Percentiles rank a stretch among this genome's conserved stretches.
phyloP scores from a whole-genome alignment of 1,140 invertebrate genomes.

The Chrysomallon squamiferum region DNA sequence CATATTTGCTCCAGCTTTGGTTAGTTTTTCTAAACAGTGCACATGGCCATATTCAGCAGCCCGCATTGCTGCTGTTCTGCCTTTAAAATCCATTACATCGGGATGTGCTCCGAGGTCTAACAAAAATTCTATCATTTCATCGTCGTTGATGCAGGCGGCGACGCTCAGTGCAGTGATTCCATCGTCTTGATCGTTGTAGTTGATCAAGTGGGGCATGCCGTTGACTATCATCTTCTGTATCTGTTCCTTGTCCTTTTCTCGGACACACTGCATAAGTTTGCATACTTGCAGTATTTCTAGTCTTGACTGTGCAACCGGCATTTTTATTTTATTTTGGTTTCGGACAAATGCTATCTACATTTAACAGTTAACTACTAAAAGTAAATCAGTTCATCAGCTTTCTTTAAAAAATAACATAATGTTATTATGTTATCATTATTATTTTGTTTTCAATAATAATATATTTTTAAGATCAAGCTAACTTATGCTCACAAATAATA shows the following conservation, averaged over 20 bases:
- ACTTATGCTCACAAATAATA: too few species aligned
- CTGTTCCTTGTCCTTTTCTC: constrained; percentile 55
- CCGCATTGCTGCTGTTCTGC: constrained; percentile 59
- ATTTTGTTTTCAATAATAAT: too few species aligned
- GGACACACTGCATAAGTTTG: constrained; percentile 62
- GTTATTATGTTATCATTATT: too few species aligned
- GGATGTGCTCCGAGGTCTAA: constrained; percentile 62
- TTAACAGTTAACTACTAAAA: too few species aligned
- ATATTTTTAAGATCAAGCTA: too few species aligned
- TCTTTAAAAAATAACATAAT: too few species aligned
- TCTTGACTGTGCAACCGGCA: constrained; percentile 56
- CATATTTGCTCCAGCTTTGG: constrained; percentile 59
- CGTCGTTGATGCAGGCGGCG: constrained; percentile 57
- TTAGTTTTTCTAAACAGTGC: constrained; percentile 57
- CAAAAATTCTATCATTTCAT: constrained; percentile 61
- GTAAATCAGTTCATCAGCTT: too few species aligned
- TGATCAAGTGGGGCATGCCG: constrained; percentile 62
- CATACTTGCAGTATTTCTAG: constrained; percentile 62
- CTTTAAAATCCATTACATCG: constrained; percentile 62
- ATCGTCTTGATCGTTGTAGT: constrained; percentile 61
- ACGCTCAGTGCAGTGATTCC: constrained; percentile 60
- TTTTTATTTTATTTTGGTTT: constrained; percentile 28
- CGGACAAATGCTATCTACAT: too few species aligned
- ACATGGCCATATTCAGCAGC: constrained; percentile 63
- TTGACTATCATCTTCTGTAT: constrained; percentile 58